Conservation (phyloP, 2,888 invertebrate species). For the Holacanthella duospinosa region DNA sequence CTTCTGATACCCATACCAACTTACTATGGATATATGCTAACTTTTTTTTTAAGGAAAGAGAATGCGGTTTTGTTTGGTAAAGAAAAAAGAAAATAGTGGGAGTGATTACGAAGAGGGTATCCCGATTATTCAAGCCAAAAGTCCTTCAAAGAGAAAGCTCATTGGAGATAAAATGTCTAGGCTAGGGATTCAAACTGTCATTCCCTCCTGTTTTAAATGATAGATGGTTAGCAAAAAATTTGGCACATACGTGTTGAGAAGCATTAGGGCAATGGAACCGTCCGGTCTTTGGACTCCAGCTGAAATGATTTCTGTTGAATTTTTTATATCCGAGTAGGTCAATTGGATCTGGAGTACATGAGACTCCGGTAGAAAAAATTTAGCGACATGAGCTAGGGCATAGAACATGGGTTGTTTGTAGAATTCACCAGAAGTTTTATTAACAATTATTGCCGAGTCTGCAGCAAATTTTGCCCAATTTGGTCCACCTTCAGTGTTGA, state of each 20-base stretch:
- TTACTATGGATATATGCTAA: no score
- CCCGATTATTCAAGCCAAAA: no score
- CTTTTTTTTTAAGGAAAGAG: no score
- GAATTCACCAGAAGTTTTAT: conserved; percentile 55
- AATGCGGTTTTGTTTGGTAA: no score
- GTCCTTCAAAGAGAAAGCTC: no score
- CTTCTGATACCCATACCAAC: no score
- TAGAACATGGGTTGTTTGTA: conserved; percentile 85
- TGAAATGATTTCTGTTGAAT: conserved; percentile 40
- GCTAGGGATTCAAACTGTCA: no score
- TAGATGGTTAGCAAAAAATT: no score
- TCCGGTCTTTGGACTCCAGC: conserved; percentile 49
- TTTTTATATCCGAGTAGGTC: conserved; percentile 15
- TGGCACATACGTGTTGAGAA: conserved; percentile 44
- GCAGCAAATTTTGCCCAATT: conserved; percentile 67
- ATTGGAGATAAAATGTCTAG: no score
- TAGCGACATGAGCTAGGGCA: conserved; percentile 61
- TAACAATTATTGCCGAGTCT: conserved; percentile 65
- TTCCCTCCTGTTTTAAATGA: no score
- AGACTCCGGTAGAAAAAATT: conserved; percentile 56
- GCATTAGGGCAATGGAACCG: conserved; percentile 43
- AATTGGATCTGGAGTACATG: conserved; percentile 39
- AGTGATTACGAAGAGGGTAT: no score
- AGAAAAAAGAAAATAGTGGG: no score
- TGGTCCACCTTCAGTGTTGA: conserved; percentile 65